phyloP scores from a whole-genome alignment of 2,113 vertebrate genomes.

The Chaetodon auriga region DNA sequence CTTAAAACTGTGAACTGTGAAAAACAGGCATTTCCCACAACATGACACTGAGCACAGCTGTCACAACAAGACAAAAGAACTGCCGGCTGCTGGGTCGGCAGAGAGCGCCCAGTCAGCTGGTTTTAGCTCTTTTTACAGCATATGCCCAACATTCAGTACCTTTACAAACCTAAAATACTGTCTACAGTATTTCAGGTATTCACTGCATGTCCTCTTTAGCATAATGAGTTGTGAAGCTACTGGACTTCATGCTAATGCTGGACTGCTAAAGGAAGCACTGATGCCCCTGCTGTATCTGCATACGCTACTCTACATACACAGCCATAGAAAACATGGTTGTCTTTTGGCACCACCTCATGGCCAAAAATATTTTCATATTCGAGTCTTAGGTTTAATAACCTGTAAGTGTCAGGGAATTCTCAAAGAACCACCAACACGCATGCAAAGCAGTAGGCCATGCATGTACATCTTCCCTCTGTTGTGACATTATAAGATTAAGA shows the following conservation, averaged over 20 bases:
- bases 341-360: slow-evolving; percentile 2
- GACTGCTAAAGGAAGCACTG: not conserved
- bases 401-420: not conserved
- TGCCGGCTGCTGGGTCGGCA: not conserved
- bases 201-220: not conserved
- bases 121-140: too few species aligned
- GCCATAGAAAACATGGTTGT: not conserved
- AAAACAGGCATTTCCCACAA: slow-evolving; percentile 16
- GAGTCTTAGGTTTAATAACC: not conserved
- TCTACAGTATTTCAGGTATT: too few species aligned
- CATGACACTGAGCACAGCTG: slow-evolving; percentile 27
- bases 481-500: not conserved
- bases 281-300: not conserved
- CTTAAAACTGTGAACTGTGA: slow-evolving; percentile 24
- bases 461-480: not conserved
- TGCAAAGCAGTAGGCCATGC: not conserved
- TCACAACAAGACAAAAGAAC: not conserved
- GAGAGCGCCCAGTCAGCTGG: not conserved
- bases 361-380: not conserved
- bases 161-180: too few species aligned
- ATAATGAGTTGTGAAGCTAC: not conserved
- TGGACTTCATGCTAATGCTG: not conserved
- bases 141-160: too few species aligned
- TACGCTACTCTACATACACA: not conserved
- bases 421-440: not conserved